Conservation (phyloP, 2,797 vertebrate genomes). For the Vipera latastei region DNA sequence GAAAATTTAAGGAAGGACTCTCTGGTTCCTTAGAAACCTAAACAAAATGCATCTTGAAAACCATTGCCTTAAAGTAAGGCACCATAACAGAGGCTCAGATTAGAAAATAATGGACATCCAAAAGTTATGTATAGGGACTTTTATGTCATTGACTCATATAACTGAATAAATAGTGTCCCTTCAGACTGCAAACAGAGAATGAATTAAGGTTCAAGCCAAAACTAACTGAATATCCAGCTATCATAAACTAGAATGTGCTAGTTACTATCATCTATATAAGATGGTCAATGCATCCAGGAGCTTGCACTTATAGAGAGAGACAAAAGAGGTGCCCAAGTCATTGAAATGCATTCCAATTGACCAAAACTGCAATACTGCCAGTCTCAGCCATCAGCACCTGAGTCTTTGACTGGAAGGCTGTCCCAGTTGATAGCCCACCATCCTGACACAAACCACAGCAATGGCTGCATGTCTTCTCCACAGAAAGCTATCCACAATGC, state of each 20-base stretch:
- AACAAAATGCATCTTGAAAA: not conserved
- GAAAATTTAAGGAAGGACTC: not conserved
- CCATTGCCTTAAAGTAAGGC: not conserved
- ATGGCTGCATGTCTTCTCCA: conserved; percentile 6
- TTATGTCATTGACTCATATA: not conserved
- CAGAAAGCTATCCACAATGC: conserved; percentile 23
- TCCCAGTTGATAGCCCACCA: conserved; percentile 19
- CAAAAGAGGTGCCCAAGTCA: not conserved
- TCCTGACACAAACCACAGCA: conserved; percentile 7
- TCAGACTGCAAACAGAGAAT: not conserved
- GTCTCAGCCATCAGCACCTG: conserved; percentile 26
- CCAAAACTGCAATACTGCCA: conserved; percentile 14
- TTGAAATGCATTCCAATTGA: conserved; percentile 2
- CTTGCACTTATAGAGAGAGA: not conserved
- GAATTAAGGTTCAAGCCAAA: not conserved
- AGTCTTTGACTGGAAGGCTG: conserved; percentile 23
- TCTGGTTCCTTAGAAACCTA: not conserved
- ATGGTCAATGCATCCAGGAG: not conserved
- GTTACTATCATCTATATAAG: not conserved
- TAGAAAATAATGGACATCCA: not conserved
- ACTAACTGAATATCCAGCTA: not conserved
- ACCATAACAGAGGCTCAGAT: not conserved
- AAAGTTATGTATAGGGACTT: not conserved
- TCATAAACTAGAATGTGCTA: not conserved
- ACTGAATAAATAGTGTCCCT: not conserved